Percentiles rank a stretch among this genome's conserved stretches.
phyloP scores from a whole-genome alignment of 2,797 vertebrate species.

The Microtus agrestis region DNA sequence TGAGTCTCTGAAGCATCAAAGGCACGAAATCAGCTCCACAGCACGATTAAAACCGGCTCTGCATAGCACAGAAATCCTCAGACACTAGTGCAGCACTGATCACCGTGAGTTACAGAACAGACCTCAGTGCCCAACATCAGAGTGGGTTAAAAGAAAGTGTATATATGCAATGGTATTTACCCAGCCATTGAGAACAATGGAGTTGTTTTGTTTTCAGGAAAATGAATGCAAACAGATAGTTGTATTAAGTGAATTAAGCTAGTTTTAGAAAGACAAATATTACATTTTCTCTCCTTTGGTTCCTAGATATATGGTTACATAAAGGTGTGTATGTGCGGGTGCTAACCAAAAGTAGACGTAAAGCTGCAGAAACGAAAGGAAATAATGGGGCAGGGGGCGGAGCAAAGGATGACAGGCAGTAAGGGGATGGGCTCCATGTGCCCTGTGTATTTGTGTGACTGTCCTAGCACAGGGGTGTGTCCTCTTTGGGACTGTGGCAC shows the following conservation, averaged over 20 bases:
- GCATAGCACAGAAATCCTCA: not conserved
- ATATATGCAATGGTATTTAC: no score
- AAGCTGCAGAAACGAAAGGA: not conserved
- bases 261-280: not conserved
- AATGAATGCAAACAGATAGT: not conserved
- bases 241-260: not conserved
- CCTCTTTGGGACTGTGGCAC: not conserved
- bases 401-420: not conserved
- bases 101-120: not conserved
- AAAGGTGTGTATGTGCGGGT: no score
- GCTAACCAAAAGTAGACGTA: not conserved
- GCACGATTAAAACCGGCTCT: not conserved
- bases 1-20: not conserved
- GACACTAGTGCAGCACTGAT: not conserved
- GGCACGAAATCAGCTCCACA: not conserved
- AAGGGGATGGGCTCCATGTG: not conserved
- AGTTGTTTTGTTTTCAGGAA: not conserved
- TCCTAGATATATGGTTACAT: not conserved
- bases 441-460: not conserved
- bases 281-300: not conserved
- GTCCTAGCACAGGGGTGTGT: not conserved
- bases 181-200: not conserved
- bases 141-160: not conserved
- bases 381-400: accelerated
- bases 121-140: not conserved